A percentile compares a stretch with the other conserved stretches of the same genome.
These are phyloP conservation scores for Leptinotarsa juncta DNA, from an alignment of 2,888 invertebrate genomes.

Conservation along the genomic window DNA sequence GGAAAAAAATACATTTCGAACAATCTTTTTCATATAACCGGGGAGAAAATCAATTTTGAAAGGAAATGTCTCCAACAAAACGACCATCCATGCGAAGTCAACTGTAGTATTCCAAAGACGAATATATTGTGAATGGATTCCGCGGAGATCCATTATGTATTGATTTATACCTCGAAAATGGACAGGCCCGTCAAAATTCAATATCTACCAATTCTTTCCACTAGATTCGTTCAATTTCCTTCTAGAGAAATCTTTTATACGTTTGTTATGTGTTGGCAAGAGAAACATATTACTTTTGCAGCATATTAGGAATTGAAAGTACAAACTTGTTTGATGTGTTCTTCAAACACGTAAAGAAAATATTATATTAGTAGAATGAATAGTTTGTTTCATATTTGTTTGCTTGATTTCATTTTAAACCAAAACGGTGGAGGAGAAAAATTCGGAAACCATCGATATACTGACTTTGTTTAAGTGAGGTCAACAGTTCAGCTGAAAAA, in stretches of 20 bases:
- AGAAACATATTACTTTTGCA: background rate
- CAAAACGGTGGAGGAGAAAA: too few species aligned
- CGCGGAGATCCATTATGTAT: background rate
- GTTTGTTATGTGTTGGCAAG: background rate
- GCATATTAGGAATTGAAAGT: too few species aligned
- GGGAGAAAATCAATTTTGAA: background rate
- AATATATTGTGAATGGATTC: conserved; percentile 6
- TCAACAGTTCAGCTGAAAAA: too few species aligned
- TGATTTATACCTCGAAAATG: background rate
- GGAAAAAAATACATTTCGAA: background rate
- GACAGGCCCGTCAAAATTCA: background rate
- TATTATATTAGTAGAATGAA: too few species aligned
- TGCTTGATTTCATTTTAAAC: too few species aligned
- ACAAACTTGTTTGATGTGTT: too few species aligned
- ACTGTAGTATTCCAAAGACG: background rate
- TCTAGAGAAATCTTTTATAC: background rate
- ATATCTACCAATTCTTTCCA: background rate
- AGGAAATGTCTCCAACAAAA: conserved; percentile 5
- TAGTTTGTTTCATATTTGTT: too few species aligned
- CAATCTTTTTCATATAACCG: background rate
- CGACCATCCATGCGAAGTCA: background rate
- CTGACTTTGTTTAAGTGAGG: too few species aligned
- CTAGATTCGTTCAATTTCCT: background rate
- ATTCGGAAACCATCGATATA: too few species aligned
- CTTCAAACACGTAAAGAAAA: too few species aligned